Evolutionary conservation across 2,113 vertebrate species (phyloP), one percentile per base, ranked within the genome.

Genomic region (Acanthisitta chloris): DNA sequence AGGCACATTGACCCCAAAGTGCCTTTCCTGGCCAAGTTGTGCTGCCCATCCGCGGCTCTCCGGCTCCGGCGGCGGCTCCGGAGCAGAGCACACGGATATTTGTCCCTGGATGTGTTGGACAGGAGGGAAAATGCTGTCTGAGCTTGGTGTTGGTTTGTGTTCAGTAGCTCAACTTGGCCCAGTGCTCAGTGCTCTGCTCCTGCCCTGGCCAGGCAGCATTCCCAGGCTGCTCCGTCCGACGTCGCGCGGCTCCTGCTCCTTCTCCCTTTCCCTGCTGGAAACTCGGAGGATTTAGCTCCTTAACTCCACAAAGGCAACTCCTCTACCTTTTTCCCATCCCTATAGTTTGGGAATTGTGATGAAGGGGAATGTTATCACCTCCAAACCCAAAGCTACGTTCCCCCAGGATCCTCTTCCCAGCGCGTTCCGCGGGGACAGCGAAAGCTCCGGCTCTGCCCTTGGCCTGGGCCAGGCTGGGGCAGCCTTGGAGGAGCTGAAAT

Each of bases 381-480:
- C 89, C 86, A 80, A 42, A 72, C 73, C 38, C 86, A 82, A n/a
- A n/a, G 92, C 69, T 83, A 33, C 66, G 73, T 94, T 95, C 91
- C 58, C 40, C 90, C 8, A 62, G 4, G 8, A 57, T 73, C 79
- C 73, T 94, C 74, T 76, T 97, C 79, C 20, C 62, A 26, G 70
- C 26, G 36, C 14, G 49, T 38, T 13, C 58, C 28, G 70, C 61
- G 73, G 91, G 84, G 88, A 82, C 72, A 83, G 93, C 12, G 2
- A 6, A 1, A 20, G 80, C 28, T 25, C 72, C 82, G 12, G n/a
- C n/a, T n/a, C n/a, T n/a, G n/a, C n/a, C n/a, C n/a, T 36, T 43
- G 90, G 78, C 74, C 64, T 7, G 24, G 52, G 74, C 26, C 66
- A 10, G 46, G 21, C 1, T 2, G 3, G 26, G 2, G 42, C 62